A percentile compares a stretch with the other conserved stretches of the same genome.
These are phyloP conservation scores for Silurus lanzhouensis DNA, from an alignment of 2,797 vertebrate species.

Conservation along the genomic window DNA sequence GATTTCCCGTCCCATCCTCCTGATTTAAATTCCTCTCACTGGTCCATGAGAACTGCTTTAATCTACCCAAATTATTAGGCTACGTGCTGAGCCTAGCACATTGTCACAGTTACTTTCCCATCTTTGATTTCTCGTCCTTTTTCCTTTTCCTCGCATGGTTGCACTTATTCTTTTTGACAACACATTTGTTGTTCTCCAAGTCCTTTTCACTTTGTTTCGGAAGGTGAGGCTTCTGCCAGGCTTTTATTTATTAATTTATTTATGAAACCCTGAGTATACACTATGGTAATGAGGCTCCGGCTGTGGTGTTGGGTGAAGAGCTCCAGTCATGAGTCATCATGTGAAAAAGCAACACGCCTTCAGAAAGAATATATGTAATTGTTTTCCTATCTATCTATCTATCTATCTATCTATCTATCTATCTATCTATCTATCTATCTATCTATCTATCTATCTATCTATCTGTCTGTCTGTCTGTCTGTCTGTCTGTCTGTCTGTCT, in stretches of 20 bases:
- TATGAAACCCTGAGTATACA: neutral
- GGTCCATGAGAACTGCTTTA: slow-evolving; percentile 11
- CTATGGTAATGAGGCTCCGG: neutral
- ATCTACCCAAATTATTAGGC: slow-evolving; percentile 20
- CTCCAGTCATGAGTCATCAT: slow-evolving; percentile 1
- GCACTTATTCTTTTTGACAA: neutral
- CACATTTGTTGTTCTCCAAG: neutral
- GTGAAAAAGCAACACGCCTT: neutral
- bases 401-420: too few relatives aligned
- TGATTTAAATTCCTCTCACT: slow-evolving; percentile 8
- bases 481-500: too few relatives aligned
- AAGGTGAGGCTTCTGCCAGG: neutral
- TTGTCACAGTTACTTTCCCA: slow-evolving; percentile 19
- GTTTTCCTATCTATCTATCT: too few relatives aligned
- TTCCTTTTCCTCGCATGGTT: neutral
- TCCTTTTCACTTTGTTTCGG: neutral
- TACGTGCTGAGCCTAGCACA: slow-evolving; percentile 1
- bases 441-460: too few relatives aligned
- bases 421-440: too few relatives aligned
- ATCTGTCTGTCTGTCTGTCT: too few relatives aligned
- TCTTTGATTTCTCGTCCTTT: neutral
- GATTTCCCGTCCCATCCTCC: slow-evolving; percentile 10
- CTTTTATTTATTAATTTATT: neutral
- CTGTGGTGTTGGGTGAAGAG: neutral
- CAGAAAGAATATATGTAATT: neutral